These are phyloP conservation scores for Villa cingulata DNA, from an alignment of 2,888 invertebrate species.

Conservation along the genomic window DNA sequence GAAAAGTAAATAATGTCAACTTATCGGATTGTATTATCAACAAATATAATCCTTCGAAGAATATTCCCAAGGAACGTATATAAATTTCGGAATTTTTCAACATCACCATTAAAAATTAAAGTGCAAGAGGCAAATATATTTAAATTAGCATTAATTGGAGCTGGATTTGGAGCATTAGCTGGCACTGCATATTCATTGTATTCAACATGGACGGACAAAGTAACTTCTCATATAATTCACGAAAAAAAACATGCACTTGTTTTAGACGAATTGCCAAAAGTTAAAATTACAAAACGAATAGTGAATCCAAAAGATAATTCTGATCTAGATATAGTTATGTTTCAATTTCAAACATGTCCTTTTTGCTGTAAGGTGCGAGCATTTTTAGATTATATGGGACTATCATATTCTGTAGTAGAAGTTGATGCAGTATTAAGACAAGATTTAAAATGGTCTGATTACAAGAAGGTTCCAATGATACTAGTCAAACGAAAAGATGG, in stretches of 20 bases:
- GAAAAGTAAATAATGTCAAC: neutral
- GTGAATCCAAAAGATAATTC: conserved; percentile 48
- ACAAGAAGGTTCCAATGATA: conserved; percentile 90
- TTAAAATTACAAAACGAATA: conserved; percentile 47
- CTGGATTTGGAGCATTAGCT: conserved; percentile 42
- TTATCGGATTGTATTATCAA: neutral
- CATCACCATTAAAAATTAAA: neutral
- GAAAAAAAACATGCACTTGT: conserved; percentile 26
- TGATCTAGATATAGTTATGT: conserved; percentile 70
- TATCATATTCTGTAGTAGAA: conserved; percentile 91
- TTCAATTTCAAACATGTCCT: conserved; percentile 95
- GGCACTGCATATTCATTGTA: conserved; percentile 40
- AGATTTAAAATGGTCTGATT: conserved; percentile 83
- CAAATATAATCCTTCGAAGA: neutral
- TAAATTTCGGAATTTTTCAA: conserved; percentile 8
- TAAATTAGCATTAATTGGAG: conserved; percentile 45
- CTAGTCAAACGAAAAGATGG: conserved; percentile 59
- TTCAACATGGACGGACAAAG: conserved; percentile 20
- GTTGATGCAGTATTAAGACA: conserved; percentile 84
- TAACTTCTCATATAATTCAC: conserved; percentile 31
- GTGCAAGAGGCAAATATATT: conserved; percentile 23
- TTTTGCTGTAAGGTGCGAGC: conserved; percentile 89
- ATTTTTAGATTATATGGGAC: conserved; percentile 80
- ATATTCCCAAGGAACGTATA: neutral
- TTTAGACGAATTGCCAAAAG: conserved; percentile 38